Base-by-base conservation (phyloP, 2,797 vertebrate genomes). In the Micropoecilia bifurca region DNA sequence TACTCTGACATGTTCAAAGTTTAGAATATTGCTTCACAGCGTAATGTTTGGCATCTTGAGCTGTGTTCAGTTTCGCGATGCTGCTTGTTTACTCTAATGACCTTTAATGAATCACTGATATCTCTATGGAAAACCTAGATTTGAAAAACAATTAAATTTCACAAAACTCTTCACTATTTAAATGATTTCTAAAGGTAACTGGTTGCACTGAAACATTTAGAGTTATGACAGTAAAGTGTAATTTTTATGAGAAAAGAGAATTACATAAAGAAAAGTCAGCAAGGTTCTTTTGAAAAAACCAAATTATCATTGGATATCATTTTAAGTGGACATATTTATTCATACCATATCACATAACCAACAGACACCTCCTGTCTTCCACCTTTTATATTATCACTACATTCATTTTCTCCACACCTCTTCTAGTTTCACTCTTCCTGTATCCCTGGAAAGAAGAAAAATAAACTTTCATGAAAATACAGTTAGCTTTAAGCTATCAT, bases 331-430 rank as follows among this genome's bases (percentile, higher is more conserved):
- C 36, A 68, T 41, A 68, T 68, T 12, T 39, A 68, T 55, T 75
- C 43, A 76, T 57, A 61, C n/a, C 59, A 18, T 3, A 9, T 41
- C 69, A 14, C 16, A 39, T 46, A 41, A 55, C n/a, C 66, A 30
- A 18, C 50, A 36, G 6, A 30, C 14, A 12, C 36, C 20, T 63
- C 16, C 59, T 45, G 36, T 59, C 72, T 74, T 13, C 36, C 84
- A 77, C 76, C 22, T 84, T 81, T 83, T 84, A 12, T 68, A 84
- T 87, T 83, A 85, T 75, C 77, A 1, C 83, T 79, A 30, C 43
- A 39, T 74, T 80, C 39, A 79, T 84, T 53, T 39, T 85, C 47
- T 75, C 50, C 22, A 71, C 22, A 25, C 43, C 8, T 36, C 12
- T 48, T 39, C 50, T 12, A 53, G 30, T 53, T 20, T 25, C 59